Evolutionary conservation across 2,888 invertebrate genomes (phyloP), one percentile per base, ranked within the genome.

Genomic region (Ophion costatus): DNA sequence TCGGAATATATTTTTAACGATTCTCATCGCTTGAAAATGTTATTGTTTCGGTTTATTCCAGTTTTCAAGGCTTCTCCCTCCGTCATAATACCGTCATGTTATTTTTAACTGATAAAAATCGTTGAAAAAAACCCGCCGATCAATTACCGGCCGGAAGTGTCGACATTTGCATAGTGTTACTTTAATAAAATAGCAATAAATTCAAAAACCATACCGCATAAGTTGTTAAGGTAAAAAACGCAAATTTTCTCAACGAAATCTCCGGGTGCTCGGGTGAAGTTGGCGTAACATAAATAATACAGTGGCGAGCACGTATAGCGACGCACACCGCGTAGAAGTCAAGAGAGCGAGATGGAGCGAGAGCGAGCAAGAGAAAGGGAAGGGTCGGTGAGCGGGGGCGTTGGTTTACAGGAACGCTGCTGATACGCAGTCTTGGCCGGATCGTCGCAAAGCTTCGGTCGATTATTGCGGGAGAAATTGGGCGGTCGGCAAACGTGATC

Each of bases 401-500:
- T 82, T n/a, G 67, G 70, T 67, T 78, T 64, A 66, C 67, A 76
- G 66, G 67, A 51, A 38, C 51, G 45, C 67, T 5, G 80, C 59
- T 80, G 74, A 74, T 76, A 75, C 51, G 42, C 82, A 85, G 85
- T 85, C 85, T 77, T 67, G 80, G 11, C 69, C 69, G 82, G 64
- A 73, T 80, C 80, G 80, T 63, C 67, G 80, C 45, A 45, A 70
- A 74, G 82, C 51, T 61, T 67, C 33, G 73, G 56, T 84, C 84
- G 80, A 38, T 42, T 56, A 57, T 66, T 14, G 22, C 38, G 56
- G 29, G 64, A 22, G 1, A 7, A 9, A 20, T 17, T 4, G 29
- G 14, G 7, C n/a, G 11, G 42, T 59, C 69, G 74, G 73, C 56
- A 71, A 73, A 22, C 56, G 61, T 38, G n/a, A 38, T 76, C n/a